phyloP scores from a whole-genome alignment of 2,797 vertebrate genomes.

The Phyllotis vaccarum region DNA sequence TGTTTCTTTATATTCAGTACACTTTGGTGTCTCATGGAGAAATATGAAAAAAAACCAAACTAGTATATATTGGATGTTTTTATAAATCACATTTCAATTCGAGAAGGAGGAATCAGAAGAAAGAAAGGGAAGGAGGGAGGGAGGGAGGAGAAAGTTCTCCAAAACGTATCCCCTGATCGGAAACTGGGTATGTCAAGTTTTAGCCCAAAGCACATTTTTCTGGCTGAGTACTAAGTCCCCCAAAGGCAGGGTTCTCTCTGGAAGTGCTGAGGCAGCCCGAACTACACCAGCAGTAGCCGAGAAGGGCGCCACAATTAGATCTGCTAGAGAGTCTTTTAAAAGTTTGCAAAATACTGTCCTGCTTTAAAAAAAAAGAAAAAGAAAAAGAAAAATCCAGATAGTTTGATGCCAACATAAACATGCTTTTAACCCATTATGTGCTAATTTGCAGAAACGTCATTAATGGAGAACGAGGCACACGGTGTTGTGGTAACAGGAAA shows the following conservation, averaged over 20 bases:
- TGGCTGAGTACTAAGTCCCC: slow-evolving; percentile 88
- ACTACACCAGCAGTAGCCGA: slow-evolving; percentile 83
- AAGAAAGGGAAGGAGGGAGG: fast-evolving
- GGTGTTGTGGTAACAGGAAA: slow-evolving; percentile 84
- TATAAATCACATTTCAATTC: slow-evolving; percentile 2
- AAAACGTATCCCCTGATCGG: slow-evolving; percentile 86
- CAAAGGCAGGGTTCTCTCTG: slow-evolving; percentile 87
- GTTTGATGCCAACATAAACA: slow-evolving; percentile 89
- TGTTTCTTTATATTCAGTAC: slow-evolving; percentile 53
- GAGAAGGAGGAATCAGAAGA: not conserved
- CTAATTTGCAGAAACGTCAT: slow-evolving; percentile 89
- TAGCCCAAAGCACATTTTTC: slow-evolving; percentile 90
- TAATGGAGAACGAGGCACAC: slow-evolving; percentile 85
- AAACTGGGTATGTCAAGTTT: slow-evolving; percentile 85
- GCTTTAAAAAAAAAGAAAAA: slow-evolving; percentile 83
- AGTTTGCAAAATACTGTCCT: slow-evolving; percentile 89
- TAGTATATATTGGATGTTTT: not conserved
- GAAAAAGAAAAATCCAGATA: slow-evolving; percentile 83
- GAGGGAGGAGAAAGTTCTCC: slow-evolving; percentile 66
- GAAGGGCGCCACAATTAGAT: slow-evolving; percentile 89
- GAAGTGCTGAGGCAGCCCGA: slow-evolving; percentile 90
- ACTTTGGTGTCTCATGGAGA: slow-evolving; percentile 52
- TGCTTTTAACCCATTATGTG: slow-evolving; percentile 90
- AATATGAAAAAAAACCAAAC: slow-evolving; percentile 61
- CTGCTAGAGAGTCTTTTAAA: slow-evolving; percentile 88